These are phyloP conservation scores for Leptinotarsa undecemlineata DNA, from an alignment of 1,140 invertebrate genomes.

Conservation along the genomic window DNA sequence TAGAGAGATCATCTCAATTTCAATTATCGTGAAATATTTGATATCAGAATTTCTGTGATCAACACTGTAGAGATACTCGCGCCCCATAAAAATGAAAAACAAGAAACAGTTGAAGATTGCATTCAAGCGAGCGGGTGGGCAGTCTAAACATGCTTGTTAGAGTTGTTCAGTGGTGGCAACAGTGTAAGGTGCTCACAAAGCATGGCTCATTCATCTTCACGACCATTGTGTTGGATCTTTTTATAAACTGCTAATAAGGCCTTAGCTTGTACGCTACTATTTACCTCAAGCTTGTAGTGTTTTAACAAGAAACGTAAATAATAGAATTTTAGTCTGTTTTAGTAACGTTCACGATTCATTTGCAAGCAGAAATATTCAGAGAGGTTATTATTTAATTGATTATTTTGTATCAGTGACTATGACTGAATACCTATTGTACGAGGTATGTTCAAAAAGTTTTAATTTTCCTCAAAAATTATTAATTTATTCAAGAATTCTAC, in stretches of 20 bases:
- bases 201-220: conserved; percentile 44
- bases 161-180: conserved; percentile 2
- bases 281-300: conserved; percentile 36
- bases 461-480: too few relatives aligned
- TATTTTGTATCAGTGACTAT: too few relatives aligned
- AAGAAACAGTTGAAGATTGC: background rate
- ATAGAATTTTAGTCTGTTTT: conserved; percentile 33
- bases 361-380: background rate
- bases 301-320: conserved; percentile 37
- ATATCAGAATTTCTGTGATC: background rate
- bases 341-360: conserved; percentile 1
- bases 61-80: too few relatives aligned
- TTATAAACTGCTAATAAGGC: conserved; percentile 32
- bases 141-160: background rate
- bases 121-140: background rate
- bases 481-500: too few relatives aligned
- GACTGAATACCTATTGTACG: too few relatives aligned
- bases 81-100: background rate
- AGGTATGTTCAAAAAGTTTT: too few relatives aligned
- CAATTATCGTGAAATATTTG: background rate
- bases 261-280: conserved; percentile 37
- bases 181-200: conserved; percentile 35
- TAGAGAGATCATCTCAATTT: background rate
- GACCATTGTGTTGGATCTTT: conserved; percentile 33
- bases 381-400: too few relatives aligned